Evolutionary conservation across 1,140 invertebrate genomes (phyloP).

Genomic region (Drusus annulatus): DNA sequence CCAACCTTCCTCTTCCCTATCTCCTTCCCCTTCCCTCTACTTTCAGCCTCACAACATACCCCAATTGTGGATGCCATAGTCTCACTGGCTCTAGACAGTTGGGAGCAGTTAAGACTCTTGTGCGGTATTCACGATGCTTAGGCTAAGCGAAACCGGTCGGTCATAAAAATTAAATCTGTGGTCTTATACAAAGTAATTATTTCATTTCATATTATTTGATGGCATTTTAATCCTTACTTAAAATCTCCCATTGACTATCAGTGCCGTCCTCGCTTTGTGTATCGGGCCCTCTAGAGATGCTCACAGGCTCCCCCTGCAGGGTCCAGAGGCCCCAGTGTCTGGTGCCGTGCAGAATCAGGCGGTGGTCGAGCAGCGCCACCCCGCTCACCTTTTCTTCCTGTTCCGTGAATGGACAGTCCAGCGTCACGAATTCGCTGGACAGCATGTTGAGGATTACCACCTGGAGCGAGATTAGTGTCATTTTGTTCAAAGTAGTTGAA

Average conservation of each 20-base stretch:
- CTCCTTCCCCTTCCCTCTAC: too few relatives aligned
- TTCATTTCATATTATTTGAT: too few relatives aligned
- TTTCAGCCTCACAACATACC: too few relatives aligned
- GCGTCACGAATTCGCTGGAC: constrained; percentile 90
- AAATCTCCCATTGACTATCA: constrained; percentile 77
- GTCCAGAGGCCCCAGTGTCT: constrained; percentile 81
- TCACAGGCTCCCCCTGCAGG: constrained; percentile 81
- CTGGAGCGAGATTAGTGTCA: constrained; percentile 66
- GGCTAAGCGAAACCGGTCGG: too few relatives aligned
- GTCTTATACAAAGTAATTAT: too few relatives aligned
- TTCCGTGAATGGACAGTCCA: constrained; percentile 87
- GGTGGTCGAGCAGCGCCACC: constrained; percentile 83
- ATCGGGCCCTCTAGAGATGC: constrained; percentile 74
- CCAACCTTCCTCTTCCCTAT: too few relatives aligned
- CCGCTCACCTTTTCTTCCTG: constrained; percentile 78
- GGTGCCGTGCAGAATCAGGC: constrained; percentile 78
- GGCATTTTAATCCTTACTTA: constrained; percentile 69
- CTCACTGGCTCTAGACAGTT: too few relatives aligned
- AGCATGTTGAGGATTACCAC: constrained; percentile 89
- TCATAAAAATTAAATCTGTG: too few relatives aligned
- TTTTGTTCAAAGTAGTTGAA: too few relatives aligned
- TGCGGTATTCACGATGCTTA: too few relatives aligned
- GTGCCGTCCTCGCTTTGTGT: constrained; percentile 67
- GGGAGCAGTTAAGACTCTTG: too few relatives aligned
- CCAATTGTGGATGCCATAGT: too few relatives aligned